phyloP scores from a whole-genome alignment of 2,113 vertebrate species.

The Lipotes vexillifer region DNA sequence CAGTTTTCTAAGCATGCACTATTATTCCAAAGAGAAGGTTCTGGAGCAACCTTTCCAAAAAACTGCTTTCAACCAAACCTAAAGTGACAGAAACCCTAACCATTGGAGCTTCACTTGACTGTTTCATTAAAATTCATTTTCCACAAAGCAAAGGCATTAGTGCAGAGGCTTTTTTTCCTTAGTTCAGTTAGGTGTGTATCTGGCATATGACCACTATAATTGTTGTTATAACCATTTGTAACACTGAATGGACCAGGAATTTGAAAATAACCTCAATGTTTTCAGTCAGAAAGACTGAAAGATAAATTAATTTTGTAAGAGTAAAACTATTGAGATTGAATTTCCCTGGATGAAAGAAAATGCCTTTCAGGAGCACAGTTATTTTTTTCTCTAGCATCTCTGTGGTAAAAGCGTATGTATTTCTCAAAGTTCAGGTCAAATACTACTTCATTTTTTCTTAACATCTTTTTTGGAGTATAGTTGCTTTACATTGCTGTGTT shows the following conservation, averaged over 20 bases:
- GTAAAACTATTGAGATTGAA: not conserved
- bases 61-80: not conserved
- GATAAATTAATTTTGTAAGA: not conserved
- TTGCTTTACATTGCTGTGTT: too few relatives aligned
- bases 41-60: not conserved
- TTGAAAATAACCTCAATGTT: not conserved
- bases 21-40: not conserved
- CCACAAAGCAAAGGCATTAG: not conserved
- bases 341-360: not conserved
- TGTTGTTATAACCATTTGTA: not conserved
- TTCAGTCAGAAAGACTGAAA: not conserved
- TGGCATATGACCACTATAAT: not conserved
- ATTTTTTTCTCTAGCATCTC: not conserved
- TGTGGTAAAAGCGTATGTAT: not conserved
- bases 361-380: not conserved
- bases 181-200: not conserved
- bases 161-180: not conserved
- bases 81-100: not conserved
- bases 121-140: constrained; percentile 9
- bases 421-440: not conserved
- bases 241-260: not conserved
- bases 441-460: not conserved
- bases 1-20: not conserved
- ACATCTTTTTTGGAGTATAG: too few relatives aligned
- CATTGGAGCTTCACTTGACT: not conserved